phyloP scores from a whole-genome alignment of 2,888 invertebrate genomes.

The Serrognathus titanus region DNA sequence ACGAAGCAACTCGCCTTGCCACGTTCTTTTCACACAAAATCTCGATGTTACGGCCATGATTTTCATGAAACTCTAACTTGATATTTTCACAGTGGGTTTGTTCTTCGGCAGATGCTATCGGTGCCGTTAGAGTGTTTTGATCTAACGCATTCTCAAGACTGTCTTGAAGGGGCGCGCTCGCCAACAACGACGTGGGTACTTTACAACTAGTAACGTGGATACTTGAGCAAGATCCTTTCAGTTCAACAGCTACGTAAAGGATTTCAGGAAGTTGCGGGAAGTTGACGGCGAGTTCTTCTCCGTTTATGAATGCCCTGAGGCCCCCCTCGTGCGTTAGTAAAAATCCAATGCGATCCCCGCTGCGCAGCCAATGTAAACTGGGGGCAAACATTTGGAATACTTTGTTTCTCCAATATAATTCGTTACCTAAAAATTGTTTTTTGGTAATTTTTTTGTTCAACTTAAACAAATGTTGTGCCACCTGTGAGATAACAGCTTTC shows the following conservation, averaged over 20 bases:
- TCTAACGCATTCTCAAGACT: slow-evolving; percentile 60
- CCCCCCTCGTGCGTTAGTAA: slow-evolving; percentile 67
- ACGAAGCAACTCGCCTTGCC: slow-evolving; percentile 75
- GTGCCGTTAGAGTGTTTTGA: slow-evolving; percentile 28
- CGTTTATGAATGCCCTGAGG: slow-evolving; percentile 75
- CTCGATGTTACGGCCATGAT: slow-evolving; percentile 80
- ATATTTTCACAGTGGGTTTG: slow-evolving; percentile 13
- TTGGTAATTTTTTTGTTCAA: not conserved
- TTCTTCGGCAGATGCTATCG: slow-evolving; percentile 18
- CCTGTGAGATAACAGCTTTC: slow-evolving; percentile 70
- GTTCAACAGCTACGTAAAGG: slow-evolving; percentile 79
- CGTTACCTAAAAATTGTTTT: slow-evolving; percentile 54
- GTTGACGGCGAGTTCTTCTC: slow-evolving; percentile 62
- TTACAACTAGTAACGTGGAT: slow-evolving; percentile 70
- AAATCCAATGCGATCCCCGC: slow-evolving; percentile 74
- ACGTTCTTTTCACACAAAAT: slow-evolving; percentile 61
- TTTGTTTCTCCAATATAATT: slow-evolving; percentile 65
- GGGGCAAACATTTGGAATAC: slow-evolving; percentile 66
- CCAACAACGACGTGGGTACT: slow-evolving; percentile 52
- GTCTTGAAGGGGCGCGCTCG: slow-evolving; percentile 55
- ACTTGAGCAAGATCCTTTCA: slow-evolving; percentile 74
- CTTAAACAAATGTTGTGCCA: slow-evolving; percentile 25
- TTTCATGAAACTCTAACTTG: slow-evolving; percentile 70
- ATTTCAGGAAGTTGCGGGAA: slow-evolving; percentile 47
- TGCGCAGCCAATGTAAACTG: slow-evolving; percentile 76